Evolutionary conservation across 2,888 invertebrate species (phyloP).

Genomic region (Calameuta idolon): DNA sequence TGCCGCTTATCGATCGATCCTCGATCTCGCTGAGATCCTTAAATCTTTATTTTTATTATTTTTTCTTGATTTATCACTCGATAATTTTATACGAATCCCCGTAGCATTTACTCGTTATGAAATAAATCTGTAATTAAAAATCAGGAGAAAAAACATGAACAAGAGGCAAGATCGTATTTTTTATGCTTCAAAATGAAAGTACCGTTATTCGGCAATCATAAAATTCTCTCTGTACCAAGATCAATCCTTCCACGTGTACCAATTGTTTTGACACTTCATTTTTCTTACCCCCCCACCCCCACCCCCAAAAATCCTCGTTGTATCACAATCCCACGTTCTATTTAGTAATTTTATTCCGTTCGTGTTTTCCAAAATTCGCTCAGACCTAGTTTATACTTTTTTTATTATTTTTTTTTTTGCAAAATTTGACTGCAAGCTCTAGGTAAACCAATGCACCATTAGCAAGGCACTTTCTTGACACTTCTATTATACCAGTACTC

Average conservation of each 20-base stretch:
- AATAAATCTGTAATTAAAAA: conserved; percentile 9
- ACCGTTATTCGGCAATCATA: not conserved
- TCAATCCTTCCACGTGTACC: not conserved
- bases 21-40: conserved; percentile 25
- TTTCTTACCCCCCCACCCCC: not conserved
- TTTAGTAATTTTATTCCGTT: not conserved
- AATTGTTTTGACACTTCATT: not conserved
- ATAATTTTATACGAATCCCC: conserved; percentile 24
- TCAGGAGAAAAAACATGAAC: not conserved
- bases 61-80: not conserved
- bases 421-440: too few relatives aligned
- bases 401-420: too few relatives aligned
- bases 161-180: not conserved
- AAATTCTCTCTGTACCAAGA: not conserved
- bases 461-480: too few relatives aligned
- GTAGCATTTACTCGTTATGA: conserved; percentile 6
- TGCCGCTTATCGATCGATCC: not conserved
- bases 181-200: not conserved
- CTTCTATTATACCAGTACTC: too few relatives aligned
- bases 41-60: conserved; percentile 12
- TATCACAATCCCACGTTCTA: not conserved
- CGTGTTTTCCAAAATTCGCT: not conserved
- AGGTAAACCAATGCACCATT: too few relatives aligned
- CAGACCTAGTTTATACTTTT: not conserved
- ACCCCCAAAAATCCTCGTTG: not conserved